A percentile compares a stretch with the other conserved stretches of the same genome.
phyloP scores from a whole-genome alignment of 2,797 vertebrate genomes.

The Typhlichthys eigenmanni region DNA sequence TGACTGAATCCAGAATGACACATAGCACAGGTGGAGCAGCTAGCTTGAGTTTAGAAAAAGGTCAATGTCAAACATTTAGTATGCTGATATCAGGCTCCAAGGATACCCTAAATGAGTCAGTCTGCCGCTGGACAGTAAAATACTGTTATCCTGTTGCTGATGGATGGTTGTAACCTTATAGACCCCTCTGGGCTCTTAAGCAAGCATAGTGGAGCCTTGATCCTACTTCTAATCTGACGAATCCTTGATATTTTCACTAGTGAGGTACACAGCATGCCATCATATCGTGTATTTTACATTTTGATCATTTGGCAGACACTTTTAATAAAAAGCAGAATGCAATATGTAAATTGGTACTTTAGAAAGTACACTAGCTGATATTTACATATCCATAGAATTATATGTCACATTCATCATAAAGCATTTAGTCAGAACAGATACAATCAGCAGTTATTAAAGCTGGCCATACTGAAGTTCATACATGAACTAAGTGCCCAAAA shows the following conservation, averaged over 20 bases:
- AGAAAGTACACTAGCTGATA: no score
- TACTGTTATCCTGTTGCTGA: slow-evolving; percentile 69
- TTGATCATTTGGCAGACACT: no score
- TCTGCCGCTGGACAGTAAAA: slow-evolving; percentile 60
- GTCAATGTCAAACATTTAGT: slow-evolving; percentile 57
- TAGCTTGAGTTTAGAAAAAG: slow-evolving; percentile 53
- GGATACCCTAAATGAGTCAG: slow-evolving; percentile 63
- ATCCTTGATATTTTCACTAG: slow-evolving; percentile 51
- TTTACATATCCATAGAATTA: no score
- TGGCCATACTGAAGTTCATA: no score
- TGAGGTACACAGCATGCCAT: neutral
- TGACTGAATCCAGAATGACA: slow-evolving; percentile 39
- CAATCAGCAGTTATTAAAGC: no score
- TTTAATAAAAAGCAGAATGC: no score
- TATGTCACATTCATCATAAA: no score
- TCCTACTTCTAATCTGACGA: slow-evolving; percentile 15
- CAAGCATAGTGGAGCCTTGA: slow-evolving; percentile 16
- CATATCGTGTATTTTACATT: no score
- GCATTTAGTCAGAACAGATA: no score
- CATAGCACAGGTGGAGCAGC: slow-evolving; percentile 36
- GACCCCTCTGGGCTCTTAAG: slow-evolving; percentile 36
- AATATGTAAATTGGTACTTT: no score
- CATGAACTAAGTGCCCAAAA: no score
- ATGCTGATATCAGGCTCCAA: slow-evolving; percentile 45
- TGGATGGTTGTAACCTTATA: slow-evolving; percentile 60